phyloP scores from a whole-genome alignment of 2,113 vertebrate species.

The Oreamnos americanus region DNA sequence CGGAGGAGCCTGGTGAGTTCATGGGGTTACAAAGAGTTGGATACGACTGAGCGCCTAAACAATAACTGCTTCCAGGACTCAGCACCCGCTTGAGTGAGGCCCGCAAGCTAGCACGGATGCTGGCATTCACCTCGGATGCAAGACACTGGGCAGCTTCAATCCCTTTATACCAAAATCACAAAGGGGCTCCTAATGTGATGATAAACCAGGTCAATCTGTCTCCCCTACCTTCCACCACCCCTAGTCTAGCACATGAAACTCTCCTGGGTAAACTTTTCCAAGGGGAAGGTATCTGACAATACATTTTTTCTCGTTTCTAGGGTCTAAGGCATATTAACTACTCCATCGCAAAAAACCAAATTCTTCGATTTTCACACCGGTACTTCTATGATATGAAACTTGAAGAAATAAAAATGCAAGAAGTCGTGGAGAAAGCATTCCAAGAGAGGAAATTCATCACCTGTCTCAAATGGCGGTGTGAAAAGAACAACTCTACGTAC shows the following conservation, averaged over 20 bases:
- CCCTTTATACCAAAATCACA: background rate
- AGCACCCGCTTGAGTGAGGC: background rate
- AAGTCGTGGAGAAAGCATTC: background rate
- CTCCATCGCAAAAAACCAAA: background rate
- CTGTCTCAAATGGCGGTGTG: background rate
- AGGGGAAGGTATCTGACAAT: background rate
- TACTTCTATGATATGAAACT: slow-evolving; percentile 46
- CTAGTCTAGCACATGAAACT: background rate
- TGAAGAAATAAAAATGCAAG: slow-evolving; percentile 14
- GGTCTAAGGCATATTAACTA: background rate
- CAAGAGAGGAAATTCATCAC: background rate
- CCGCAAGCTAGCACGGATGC: background rate
- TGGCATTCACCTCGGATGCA: background rate
- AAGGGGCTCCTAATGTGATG: background rate
- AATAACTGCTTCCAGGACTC: background rate
- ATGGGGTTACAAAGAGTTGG: background rate
- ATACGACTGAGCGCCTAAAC: background rate
- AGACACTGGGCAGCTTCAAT: slow-evolving; percentile 18
- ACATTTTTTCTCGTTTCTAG: slow-evolving; percentile 11
- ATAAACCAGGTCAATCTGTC: background rate
- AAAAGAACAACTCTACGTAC: background rate
- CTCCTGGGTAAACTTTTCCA: background rate
- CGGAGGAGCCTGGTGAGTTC: background rate
- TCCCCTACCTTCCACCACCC: background rate
- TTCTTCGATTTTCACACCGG: background rate